Conservation (phyloP, 2,113 vertebrate genomes). For the Chloroceryle aenea region DNA sequence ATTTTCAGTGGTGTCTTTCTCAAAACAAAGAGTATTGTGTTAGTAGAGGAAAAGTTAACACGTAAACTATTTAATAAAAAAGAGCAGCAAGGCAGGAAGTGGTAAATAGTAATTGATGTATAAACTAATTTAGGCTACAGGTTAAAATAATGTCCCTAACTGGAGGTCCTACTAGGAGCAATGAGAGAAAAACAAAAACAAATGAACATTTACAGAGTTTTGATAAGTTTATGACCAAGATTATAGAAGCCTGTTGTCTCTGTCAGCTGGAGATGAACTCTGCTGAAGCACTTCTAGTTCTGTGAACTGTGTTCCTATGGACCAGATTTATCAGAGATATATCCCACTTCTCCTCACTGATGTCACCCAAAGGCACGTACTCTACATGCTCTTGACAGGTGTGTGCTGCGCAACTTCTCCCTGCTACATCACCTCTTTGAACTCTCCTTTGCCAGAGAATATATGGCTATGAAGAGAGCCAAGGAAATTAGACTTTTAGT, state of each 20-base stretch:
- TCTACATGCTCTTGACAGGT: neutral
- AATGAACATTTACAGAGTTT: neutral
- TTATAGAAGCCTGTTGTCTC: neutral
- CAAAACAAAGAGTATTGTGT: neutral
- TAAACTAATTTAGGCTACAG: neutral
- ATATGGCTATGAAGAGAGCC: neutral
- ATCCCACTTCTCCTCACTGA: neutral
- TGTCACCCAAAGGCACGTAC: neutral
- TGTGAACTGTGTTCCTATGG: neutral
- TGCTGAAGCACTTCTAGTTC: neutral
- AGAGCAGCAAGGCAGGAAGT: neutral
- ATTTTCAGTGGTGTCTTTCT: neutral
- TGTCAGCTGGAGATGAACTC: neutral
- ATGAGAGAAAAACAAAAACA: neutral
- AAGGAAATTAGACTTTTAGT: neutral
- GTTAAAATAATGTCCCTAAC: neutral
- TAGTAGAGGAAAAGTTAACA: neutral
- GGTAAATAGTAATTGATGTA: neutral
- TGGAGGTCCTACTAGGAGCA: neutral
- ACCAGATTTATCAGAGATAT: neutral
- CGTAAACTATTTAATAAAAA: neutral
- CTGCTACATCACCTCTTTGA: neutral
- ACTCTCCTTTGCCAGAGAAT: neutral
- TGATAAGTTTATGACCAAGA: neutral
- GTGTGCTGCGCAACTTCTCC: fast-evolving